Evolutionary conservation across 2,888 invertebrate genomes (phyloP).

Genomic region (Lathronympha strigana): DNA sequence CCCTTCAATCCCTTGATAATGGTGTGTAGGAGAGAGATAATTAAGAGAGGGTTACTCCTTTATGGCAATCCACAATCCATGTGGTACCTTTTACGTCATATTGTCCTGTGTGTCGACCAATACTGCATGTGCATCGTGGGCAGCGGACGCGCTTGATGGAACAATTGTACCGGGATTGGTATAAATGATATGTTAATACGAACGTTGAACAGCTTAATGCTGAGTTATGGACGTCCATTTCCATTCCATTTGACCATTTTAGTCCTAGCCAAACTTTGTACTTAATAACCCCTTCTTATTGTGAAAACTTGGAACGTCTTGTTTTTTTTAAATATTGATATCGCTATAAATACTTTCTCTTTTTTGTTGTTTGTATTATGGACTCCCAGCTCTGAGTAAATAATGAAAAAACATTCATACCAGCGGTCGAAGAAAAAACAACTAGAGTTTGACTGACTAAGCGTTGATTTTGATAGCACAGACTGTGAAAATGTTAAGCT

Average conservation of each 20-base stretch:
- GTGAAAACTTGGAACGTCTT: background rate
- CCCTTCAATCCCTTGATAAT: too few relatives aligned
- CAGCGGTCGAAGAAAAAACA: too few relatives aligned
- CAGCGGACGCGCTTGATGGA: slow-evolving; percentile 56
- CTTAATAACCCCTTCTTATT: background rate
- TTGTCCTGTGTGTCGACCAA: background rate
- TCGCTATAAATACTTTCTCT: too few relatives aligned
- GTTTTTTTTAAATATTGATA: too few relatives aligned
- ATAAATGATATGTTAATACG: slow-evolving; percentile 68
- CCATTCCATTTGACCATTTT: slow-evolving; percentile 12
- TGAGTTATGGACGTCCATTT: slow-evolving; percentile 13
- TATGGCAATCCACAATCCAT: slow-evolving; percentile 37
- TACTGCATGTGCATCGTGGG: slow-evolving; percentile 30
- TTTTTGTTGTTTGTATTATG: too few relatives aligned
- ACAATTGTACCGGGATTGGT: slow-evolving; percentile 54
- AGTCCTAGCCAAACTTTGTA: background rate
- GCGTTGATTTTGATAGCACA: too few relatives aligned
- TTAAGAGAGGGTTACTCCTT: background rate
- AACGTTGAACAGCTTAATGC: slow-evolving; percentile 19
- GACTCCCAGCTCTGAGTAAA: too few relatives aligned
- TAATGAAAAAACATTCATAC: too few relatives aligned
- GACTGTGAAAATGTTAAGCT: too few relatives aligned
- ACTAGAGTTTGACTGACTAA: too few relatives aligned
- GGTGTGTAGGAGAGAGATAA: too few relatives aligned
- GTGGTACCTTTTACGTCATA: too few relatives aligned